Evolutionary conservation across 2,113 vertebrate species (phyloP).

Genomic region (Nicator chloris): DNA sequence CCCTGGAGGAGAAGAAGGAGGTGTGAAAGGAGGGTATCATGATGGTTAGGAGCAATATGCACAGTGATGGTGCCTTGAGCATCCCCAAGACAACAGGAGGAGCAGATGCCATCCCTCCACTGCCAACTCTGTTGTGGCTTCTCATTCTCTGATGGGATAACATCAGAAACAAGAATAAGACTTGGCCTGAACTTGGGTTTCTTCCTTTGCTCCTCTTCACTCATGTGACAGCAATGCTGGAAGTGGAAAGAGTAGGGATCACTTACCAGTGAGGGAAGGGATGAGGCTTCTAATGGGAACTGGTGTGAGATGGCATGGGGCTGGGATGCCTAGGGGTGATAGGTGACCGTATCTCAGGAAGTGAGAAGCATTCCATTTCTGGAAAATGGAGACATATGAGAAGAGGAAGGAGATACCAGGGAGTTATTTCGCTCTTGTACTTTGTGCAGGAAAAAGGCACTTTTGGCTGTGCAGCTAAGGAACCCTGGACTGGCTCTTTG

Average conservation of each 20-base stretch:
- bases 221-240: background rate
- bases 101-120: background rate
- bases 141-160: background rate
- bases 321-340: background rate
- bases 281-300: background rate
- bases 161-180: background rate
- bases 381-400: background rate
- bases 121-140: background rate
- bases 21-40: background rate
- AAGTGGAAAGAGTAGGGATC: background rate
- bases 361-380: background rate
- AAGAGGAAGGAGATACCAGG: background rate
- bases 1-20: background rate
- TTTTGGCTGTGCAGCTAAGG: background rate
- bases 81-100: background rate
- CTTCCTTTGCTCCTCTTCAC: background rate
- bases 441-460: background rate
- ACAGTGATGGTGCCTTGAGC: background rate
- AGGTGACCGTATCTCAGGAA: background rate
- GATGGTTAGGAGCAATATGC: background rate
- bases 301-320: background rate
- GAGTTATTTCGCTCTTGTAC: background rate
- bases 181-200: background rate
- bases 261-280: background rate
- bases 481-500: background rate